Evolutionary conservation across 2,888 invertebrate species (phyloP), one percentile per base, ranked within the genome.

Genomic region (Caenorhabditis drosophilae): DNA sequence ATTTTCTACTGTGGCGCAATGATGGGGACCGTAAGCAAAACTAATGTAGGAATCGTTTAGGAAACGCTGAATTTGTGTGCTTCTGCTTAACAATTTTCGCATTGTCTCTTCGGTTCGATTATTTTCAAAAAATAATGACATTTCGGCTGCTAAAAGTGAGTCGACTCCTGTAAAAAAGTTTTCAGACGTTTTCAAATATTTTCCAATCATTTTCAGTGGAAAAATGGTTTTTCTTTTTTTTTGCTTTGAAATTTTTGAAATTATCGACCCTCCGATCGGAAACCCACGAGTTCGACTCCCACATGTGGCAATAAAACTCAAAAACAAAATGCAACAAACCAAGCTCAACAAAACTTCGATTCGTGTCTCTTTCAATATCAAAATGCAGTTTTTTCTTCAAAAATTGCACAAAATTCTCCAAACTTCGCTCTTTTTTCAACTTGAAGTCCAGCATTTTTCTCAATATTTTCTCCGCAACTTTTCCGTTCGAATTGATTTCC

Each of bases 401-500:
- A 42, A 42, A 9, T 23, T 42, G 7, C 6, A 25, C n/a, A 15
- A 22, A 15, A 18, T 15, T 34, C 4, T 22, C 34, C 7, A n/a
- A n/a, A n/a, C n/a, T n/a, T n/a, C n/a, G n/a, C n/a, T n/a, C n/a
- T n/a, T n/a, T n/a, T n/a, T 45, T 31, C 7, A 23, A 20, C 2
- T 18, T 18, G 16, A 7, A 11, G n/a, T 55, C 48, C 6, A 44
- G 15, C 42, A 35, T 27, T 34, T 45, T 18, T 15, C 11, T 15
- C 44, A 63, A 41, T 27, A 25, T 45, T 2, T 45, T 49, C 20
- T 57, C 53, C 23, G 52, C 62, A 2, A 63, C 42, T 53, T 63
- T 63, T 26, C 62, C 62, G 36, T 53, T 63, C 9, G 35, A 26
- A 35, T 57, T 63, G 7, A 63, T 48, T 7, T 55, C 52, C 11